Base-by-base conservation (phyloP, 2,888 invertebrate genomes). In the Acleris holmiana region DNA sequence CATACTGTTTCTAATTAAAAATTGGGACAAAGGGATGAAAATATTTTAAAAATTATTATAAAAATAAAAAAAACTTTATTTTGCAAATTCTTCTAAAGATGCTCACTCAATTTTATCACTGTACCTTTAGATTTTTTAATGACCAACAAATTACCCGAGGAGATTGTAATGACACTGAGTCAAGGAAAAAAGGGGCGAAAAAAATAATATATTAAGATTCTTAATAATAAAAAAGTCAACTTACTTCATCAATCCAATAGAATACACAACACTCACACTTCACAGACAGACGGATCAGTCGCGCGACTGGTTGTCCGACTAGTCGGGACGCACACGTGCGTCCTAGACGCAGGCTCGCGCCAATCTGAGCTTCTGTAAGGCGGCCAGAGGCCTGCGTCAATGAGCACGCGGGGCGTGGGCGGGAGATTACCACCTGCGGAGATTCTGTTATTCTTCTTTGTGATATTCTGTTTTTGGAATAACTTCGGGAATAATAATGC, bases 301-400 rank as follows among this genome's bases (percentile, higher is more conserved):
- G 46, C 50, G 50, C 66, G 63, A 55, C 35, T 51, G 56, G 47
- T 51, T 55, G 61, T 29, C 46, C 40, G 49, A 53, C 60, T 29
- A 59, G 53, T 46, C 40, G 55, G 35, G 35, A 35, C 35, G 35
- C 59, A 73, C 71, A 67, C 79, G 80, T 71, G 76, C 71, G 73
- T 29, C 48, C 73, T 25, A 68, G 75, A 71, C 77, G 76, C 75
- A 60, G 69, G 69, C 74, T 71, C 70, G 74, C 76, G 77, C 73
- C 76, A 69, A 69, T 80, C 78, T 80, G 78, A 68, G 68, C 53
- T 17, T 53, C 53, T 59, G 64, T 53, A 64, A 48, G 62, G 56
- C 57, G 21, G 51, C 63, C 6, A 47, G 23, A 40, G 47, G 41
- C 58, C 48, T 48, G 41, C 48, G 64, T 18, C 29, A 19, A 5